Conservation (phyloP, 2,113 vertebrate species). For the Xenopus tropicalis region DNA sequence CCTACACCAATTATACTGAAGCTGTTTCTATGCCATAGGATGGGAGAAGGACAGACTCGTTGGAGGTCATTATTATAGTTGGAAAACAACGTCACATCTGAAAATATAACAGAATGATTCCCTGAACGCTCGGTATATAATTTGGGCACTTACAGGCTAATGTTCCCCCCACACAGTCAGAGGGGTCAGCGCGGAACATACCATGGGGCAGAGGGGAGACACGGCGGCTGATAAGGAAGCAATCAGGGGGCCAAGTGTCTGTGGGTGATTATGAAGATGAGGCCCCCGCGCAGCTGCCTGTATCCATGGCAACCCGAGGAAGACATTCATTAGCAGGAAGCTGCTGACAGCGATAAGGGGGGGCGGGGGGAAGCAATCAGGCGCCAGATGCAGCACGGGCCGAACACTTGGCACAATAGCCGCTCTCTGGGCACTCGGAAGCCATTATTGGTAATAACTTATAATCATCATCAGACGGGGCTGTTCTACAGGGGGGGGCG, state of each 20-base stretch:
- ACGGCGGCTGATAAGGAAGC: slow-evolving; percentile 14
- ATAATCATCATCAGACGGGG: too few relatives aligned
- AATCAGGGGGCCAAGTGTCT: slow-evolving; percentile 26
- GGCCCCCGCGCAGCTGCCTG: slow-evolving; percentile 13
- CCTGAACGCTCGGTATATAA: background rate
- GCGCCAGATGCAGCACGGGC: background rate
- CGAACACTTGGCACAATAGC: background rate
- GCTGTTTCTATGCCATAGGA: too few relatives aligned
- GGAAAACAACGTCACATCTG: too few relatives aligned
- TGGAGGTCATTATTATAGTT: too few relatives aligned
- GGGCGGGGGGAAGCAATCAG: slow-evolving; percentile 3
- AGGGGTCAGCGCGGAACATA: slow-evolving; percentile 17
- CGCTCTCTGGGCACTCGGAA: too few relatives aligned
- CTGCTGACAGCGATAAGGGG: slow-evolving; percentile 30
- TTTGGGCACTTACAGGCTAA: background rate
- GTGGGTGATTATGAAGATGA: slow-evolving; percentile 31
- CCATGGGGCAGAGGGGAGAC: background rate
- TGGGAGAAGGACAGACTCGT: too few relatives aligned
- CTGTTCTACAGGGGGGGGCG: too few relatives aligned
- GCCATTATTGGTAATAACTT: too few relatives aligned
- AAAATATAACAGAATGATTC: too few relatives aligned
- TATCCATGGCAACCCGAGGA: slow-evolving; percentile 25
- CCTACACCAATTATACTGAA: too few relatives aligned
- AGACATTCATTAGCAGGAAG: slow-evolving; percentile 33
- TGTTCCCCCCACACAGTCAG: background rate